Conservation (phyloP, 2,797 vertebrate species). For the Darevskia nairensis region DNA sequence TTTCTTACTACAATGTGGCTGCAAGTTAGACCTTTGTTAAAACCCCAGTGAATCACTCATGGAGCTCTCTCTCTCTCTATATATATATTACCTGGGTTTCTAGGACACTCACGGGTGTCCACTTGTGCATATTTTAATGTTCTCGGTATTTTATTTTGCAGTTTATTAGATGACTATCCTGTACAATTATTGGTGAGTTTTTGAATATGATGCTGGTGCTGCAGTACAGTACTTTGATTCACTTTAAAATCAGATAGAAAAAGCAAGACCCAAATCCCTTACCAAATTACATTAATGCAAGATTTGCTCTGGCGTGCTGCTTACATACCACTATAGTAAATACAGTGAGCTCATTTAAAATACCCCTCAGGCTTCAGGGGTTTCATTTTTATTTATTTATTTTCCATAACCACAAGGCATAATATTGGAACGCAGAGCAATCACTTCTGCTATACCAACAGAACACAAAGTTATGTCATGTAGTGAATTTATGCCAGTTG, state of each 20-base stretch:
- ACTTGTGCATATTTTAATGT: conserved; percentile 8
- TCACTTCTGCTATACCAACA: not conserved
- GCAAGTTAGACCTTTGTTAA: not conserved
- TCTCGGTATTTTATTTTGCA: conserved; percentile 11
- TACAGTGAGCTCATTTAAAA: conserved; percentile 3
- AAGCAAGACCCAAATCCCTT: conserved; percentile 5
- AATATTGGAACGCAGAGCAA: not conserved
- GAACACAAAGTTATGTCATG: not conserved
- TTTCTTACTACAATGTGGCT: conserved; percentile 10
- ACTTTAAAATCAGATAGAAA: conserved; percentile 23
- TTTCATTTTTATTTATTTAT: conserved; percentile 7
- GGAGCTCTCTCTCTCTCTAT: not conserved
- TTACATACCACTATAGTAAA: not conserved
- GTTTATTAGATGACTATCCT: conserved; percentile 10
- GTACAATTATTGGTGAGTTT: conserved; percentile 6
- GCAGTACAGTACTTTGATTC: not conserved
- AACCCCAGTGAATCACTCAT: not conserved
- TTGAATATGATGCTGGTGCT: not conserved
- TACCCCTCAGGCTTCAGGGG: conserved; percentile 18
- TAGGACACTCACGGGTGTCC: not conserved
- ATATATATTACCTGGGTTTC: not conserved
- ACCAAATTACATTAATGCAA: not conserved
- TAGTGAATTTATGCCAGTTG: not conserved
- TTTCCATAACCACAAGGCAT: not conserved
- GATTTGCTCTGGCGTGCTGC: conserved; percentile 1